These are phyloP conservation scores for Eupithecia pulchellata DNA, from an alignment of 2,888 invertebrate genomes.

Conservation along the genomic window DNA sequence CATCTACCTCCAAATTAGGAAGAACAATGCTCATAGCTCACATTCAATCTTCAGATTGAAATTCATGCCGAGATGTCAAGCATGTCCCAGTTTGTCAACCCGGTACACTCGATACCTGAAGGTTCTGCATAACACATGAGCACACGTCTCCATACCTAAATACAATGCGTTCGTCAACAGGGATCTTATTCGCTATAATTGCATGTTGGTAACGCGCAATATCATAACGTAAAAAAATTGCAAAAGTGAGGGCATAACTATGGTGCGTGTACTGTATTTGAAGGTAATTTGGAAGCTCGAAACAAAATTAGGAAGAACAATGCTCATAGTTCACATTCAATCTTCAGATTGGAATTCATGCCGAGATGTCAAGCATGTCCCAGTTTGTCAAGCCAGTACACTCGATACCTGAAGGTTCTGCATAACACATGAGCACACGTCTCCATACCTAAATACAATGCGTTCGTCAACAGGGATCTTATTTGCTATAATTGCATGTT, in stretches of 20 bases:
- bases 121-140: conserved; percentile 11
- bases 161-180: conserved; percentile 19
- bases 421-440: conserved; percentile 8
- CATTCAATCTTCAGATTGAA: conserved; percentile 4
- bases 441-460: conserved; percentile 12
- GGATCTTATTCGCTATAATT: conserved; percentile 3
- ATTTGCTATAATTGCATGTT: neutral
- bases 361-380: neutral
- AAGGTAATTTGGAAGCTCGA: too few relatives aligned
- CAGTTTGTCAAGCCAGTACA: neutral
- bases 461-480: conserved; percentile 16
- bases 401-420: conserved; percentile 2
- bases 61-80: conserved; percentile 2
- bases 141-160: conserved; percentile 5
- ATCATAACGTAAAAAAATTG: neutral
- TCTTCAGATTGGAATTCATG: conserved; percentile 4
- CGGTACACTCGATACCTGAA: neutral
- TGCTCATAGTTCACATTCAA: neutral
- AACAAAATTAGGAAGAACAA: neutral
- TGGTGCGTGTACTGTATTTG: too few relatives aligned
- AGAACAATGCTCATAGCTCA: neutral
- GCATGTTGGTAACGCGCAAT: neutral
- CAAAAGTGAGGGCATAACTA: too few relatives aligned
- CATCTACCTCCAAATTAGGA: neutral
- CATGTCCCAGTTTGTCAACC: conserved; percentile 1